Base-by-base conservation (phyloP, 2,113 vertebrate species). In the Odontophorus gujanensis region DNA sequence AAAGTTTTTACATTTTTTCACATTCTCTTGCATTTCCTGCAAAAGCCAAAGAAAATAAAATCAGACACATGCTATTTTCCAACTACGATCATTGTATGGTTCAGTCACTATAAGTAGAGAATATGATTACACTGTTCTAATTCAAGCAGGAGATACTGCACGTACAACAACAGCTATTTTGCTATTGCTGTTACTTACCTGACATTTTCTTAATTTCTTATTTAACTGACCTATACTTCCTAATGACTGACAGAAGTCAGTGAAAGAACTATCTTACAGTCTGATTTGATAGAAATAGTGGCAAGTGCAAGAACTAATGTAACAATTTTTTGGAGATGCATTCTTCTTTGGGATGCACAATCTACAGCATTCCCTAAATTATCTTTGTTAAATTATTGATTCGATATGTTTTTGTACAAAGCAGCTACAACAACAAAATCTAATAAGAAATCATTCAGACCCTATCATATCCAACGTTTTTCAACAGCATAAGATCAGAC, bases 1-100 rank as follows among this genome's bases (percentile, higher is more conserved):
- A 91, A 99, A 99, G 95, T 99, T 99, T 96, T 98, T 99, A 94
- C 98, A 99, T 96, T 99, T 99, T 89, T 99, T 98, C 94, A 99
- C 98, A 92, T 98, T 99, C 94, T 99, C 98, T 93, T 99, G 98
- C 98, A 99, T 98, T 97, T 99, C 98, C 98, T 99, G 96, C 34
- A 81, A 81, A 81, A 83, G 17, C 1, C 88, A 94, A 65, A 94
- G 21, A 40, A 81, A 72, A 58, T 7, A 74, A 90, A 25, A 47
- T 81, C 55, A 95, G 45, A 62, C 38, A 30, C 13, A n/a, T 5
- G 7, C 7, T 59, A 34, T 58, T 78, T 87, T 79, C 43, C 48
- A 18, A 24, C 59, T 36, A 51, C 40, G 38, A 76, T 62, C 72
- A 77, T 24, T 21, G 17, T 26, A 74, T n/a, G 30, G 9, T 36